Evolutionary conservation across 2,888 invertebrate species (phyloP).

Genomic region (Synergus itoensis): DNA sequence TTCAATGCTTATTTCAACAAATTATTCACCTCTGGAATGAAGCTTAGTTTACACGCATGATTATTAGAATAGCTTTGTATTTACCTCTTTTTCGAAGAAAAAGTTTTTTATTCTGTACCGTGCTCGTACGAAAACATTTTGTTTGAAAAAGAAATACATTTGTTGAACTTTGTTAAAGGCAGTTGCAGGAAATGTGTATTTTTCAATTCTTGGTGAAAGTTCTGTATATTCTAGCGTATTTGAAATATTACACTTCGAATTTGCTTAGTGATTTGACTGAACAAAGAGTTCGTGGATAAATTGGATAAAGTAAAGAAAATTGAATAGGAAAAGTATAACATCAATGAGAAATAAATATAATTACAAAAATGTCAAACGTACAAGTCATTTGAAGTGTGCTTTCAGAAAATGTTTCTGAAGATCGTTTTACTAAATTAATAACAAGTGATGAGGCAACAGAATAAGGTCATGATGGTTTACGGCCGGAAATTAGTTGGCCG

Average conservation of each 20-base stretch:
- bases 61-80: background rate
- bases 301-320: too few species aligned
- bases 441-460: constrained; percentile 9
- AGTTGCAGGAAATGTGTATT: background rate
- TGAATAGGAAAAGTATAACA: background rate
- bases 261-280: too few species aligned
- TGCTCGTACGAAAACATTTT: background rate
- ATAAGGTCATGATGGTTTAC: constrained; percentile 13
- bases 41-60: background rate
- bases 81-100: background rate
- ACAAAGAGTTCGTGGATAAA: too few species aligned
- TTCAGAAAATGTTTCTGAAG: constrained; percentile 20
- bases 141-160: background rate
- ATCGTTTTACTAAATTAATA: constrained; percentile 27
- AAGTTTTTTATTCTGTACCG: background rate
- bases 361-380: background rate
- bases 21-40: constrained; percentile 17
- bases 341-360: background rate
- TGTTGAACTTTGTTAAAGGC: background rate
- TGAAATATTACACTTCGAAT: too few species aligned
- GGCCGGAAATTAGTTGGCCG: constrained; percentile 36
- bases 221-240: too few species aligned
- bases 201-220: background rate
- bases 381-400: background rate
- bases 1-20: background rate